phyloP scores from a whole-genome alignment of 2,797 vertebrate species.

The Babyrousa celebensis region DNA sequence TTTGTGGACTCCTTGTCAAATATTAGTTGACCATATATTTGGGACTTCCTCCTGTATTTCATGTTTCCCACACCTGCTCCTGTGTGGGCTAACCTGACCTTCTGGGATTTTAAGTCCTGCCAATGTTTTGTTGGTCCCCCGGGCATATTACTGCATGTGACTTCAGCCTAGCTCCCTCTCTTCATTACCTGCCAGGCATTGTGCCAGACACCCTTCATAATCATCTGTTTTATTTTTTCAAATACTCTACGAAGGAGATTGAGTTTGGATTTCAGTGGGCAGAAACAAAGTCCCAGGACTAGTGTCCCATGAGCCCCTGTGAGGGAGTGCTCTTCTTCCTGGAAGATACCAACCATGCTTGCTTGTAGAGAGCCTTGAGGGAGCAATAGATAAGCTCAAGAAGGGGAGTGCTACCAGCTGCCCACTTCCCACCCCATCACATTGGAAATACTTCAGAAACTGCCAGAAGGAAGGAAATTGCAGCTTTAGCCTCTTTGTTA shows the following conservation, averaged over 20 bases:
- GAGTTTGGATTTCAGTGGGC: not conserved
- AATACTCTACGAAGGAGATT: not conserved
- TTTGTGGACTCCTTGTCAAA: not conserved
- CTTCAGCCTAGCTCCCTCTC: not conserved
- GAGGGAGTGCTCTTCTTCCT: not conserved
- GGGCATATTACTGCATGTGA: not conserved
- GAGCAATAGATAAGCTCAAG: not conserved
- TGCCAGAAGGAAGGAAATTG: not conserved
- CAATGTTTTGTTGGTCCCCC: not conserved
- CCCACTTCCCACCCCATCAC: not conserved
- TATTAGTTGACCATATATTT: not conserved
- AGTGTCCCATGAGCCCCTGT: not conserved
- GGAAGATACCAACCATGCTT: not conserved
- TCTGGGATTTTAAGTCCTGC: not conserved
- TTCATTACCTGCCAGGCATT: not conserved
- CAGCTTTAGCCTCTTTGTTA: not conserved
- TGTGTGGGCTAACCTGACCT: not conserved
- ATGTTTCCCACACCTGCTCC: not conserved
- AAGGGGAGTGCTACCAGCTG: not conserved
- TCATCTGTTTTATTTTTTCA: slow-evolving; percentile 14
- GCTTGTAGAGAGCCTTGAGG: not conserved
- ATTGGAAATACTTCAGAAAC: not conserved
- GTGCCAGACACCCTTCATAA: not conserved
- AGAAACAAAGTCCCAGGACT: not conserved
- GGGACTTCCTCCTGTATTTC: not conserved